Evolutionary conservation across 2,888 invertebrate genomes (phyloP), one percentile per base, ranked within the genome.

Genomic region (Trimorus sp.): DNA sequence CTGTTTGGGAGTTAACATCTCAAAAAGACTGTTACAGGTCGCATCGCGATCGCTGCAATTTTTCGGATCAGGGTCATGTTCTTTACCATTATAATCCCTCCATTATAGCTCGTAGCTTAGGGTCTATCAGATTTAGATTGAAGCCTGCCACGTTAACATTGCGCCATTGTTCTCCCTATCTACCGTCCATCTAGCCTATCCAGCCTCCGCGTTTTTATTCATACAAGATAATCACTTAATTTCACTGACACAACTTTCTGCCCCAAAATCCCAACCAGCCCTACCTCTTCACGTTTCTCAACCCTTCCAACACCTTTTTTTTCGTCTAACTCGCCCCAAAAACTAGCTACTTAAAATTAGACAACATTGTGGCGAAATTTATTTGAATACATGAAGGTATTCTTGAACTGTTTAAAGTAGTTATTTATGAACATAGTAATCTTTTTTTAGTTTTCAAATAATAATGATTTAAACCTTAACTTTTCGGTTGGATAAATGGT

Each of bases 101-200:
- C 49, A 63, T 73, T 63, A 63, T 63, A 56, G 48, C 62, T 73
- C 56, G 48, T 45, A 62, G 45, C 37, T 71, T 62, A 60, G 14
- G 14, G 56, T 73, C 15, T 48, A 54, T 73, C 60, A 63, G 54
- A 63, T 73, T 54, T 54, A 56, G 56, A 54, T 73, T 54, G 56
- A 53, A 37, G 16, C 42, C 48, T 45, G 56, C n/a, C 48, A 54
- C 45, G 51, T 56, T 62, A 73, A 54, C 53, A 42, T 14, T 45
- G 48, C 16, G 48, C 56, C 63, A 16, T 73, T 63, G 62, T 73
- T 56, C 48, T 11, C 12, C 6, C 42, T 56, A 54, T 54, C 56
- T 59, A 15, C 15, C 26, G 48, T 69, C 12, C 7, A 69, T 69
- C 58, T 69, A 60, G 16, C 45, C 11, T 42, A 14, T n/a, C 15